Conservation (phyloP, 2,113 vertebrate genomes). For the Asarcornis scutulata region DNA sequence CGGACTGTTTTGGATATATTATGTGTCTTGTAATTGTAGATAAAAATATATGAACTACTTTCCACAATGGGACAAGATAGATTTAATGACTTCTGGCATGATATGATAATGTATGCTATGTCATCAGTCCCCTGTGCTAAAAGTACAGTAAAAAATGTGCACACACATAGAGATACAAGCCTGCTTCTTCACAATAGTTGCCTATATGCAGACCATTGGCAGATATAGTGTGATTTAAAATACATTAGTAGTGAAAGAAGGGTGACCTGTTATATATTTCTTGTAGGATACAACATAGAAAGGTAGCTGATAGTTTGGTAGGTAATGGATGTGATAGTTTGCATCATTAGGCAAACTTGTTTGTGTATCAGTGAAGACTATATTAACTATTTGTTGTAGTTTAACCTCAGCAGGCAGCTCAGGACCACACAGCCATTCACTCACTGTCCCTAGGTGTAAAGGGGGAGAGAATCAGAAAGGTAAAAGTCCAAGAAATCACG, state of each 20-base stretch:
- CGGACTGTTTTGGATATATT: not conserved
- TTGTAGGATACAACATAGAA: not conserved
- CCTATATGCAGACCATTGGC: not conserved
- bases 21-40: not conserved
- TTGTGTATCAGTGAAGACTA: not conserved
- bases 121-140: not conserved
- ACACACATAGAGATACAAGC: not conserved
- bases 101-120: not conserved
- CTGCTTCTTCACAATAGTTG: not conserved
- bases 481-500: not conserved
- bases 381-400: not conserved
- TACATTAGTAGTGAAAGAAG: not conserved
- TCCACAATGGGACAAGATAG: not conserved
- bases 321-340: not conserved
- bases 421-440: not conserved
- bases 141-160: not conserved
- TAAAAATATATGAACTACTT: not conserved
- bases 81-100: not conserved
- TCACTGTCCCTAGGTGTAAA: not conserved
- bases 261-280: not conserved
- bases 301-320: not conserved
- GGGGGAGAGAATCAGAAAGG: not conserved
- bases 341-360: not conserved
- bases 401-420: not conserved
- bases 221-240: not conserved